Conservation (phyloP, 2,888 invertebrate genomes). For the Mimumesa dahlbomi region DNA sequence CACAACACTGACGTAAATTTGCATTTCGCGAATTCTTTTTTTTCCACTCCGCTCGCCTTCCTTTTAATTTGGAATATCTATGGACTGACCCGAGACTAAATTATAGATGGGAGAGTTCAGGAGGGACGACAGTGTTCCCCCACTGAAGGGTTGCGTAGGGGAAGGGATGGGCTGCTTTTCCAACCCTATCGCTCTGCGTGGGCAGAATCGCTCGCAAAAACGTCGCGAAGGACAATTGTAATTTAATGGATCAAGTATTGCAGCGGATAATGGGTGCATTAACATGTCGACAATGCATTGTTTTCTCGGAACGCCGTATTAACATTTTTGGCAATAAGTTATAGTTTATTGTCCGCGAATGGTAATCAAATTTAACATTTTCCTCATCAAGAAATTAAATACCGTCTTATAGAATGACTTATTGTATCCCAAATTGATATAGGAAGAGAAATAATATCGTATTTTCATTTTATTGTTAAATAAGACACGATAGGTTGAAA, state of each 20-base stretch:
- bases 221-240: constrained; percentile 27
- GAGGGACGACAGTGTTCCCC: constrained; percentile 31
- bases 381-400: no score
- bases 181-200: constrained; percentile 42
- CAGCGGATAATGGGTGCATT: not conserved
- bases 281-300: not conserved
- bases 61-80: constrained; percentile 33
- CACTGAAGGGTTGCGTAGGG: constrained; percentile 14
- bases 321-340: no score
- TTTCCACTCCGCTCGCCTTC: constrained; percentile 6
- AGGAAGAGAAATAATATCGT: no score
- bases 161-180: constrained; percentile 19
- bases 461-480: no score
- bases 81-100: constrained; percentile 39
- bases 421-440: no score
- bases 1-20: constrained; percentile 5
- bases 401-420: no score
- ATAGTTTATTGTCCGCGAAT: no score
- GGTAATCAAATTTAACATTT: no score
- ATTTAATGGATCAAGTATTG: constrained; percentile 8
- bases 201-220: constrained; percentile 36
- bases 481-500: no score
- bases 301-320: not conserved
- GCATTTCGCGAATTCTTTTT: constrained; percentile 21
- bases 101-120: constrained; percentile 46